Base-by-base conservation (phyloP, 2,888 invertebrate species). In the Philopedon plagiatum region DNA sequence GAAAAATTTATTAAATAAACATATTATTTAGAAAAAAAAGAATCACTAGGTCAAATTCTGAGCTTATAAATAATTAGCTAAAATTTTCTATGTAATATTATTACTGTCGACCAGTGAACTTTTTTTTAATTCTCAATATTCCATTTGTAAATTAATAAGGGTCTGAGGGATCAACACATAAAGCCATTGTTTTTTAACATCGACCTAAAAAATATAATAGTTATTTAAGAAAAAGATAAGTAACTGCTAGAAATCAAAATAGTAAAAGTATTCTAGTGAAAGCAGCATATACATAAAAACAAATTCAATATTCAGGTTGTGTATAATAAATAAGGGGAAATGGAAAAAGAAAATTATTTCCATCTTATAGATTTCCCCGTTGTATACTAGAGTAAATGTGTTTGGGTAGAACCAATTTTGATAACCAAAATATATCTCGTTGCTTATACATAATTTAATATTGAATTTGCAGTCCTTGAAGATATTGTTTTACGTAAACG, bases 321-420 rank as follows among this genome's bases (percentile, higher is more conserved):
- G 21, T 46, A 46, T 46, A 46, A 46, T 23, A 46, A 23, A 51
- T 29, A 15, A 51, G 11, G 8, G 15, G 13, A 54, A 54, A 54
- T 26, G 18, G 15, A 18, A 15, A 32, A 29, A 54, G 9, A 29
- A 18, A 29, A 32, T 29, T 15, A 46, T 21, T 32, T 29, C 9
- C 29, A 32, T 54, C 18, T 15, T 26, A 26, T 26, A 54, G 51
- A 54, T 54, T 54, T 54, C 51, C 51, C 51, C 7, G 15, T 54
- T 54, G 51, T 54, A 18, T 32, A 54, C 51, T 54, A 18, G 2
- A 32, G 23, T 18, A 29, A 51, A 51, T 29, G 23, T 23, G 13
- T 51, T 51, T 26, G 13, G 15, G 29, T 18, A 34, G 4, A 34
- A 4, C 13, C 13, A 13, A 26, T 51, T 26, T 21, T 54, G 18